phyloP scores from a whole-genome alignment of 2,888 invertebrate genomes.

The Strigamia transsilvanica region DNA sequence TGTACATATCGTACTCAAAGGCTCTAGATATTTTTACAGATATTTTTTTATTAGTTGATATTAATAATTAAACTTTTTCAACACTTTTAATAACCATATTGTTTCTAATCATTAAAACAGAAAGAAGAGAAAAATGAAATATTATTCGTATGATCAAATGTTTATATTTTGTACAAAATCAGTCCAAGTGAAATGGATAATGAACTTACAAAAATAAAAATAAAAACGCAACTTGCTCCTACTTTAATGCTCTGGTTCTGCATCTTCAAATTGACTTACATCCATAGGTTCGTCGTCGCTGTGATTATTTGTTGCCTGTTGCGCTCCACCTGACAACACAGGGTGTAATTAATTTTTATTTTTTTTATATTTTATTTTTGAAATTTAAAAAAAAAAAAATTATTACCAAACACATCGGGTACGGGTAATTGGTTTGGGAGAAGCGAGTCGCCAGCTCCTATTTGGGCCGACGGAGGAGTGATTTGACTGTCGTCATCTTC shows the following conservation, averaged over 20 bases:
- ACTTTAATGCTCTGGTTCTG: constrained; percentile 53
- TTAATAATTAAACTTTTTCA: background rate
- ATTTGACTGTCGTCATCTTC: constrained; percentile 46
- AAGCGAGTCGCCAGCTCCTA: constrained; percentile 23
- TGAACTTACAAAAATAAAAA: background rate
- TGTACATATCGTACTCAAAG: constrained; percentile 1
- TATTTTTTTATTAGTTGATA: background rate
- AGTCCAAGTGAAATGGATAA: background rate
- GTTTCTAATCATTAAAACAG: too few relatives aligned
- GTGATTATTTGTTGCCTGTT: background rate
- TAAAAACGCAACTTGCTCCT: background rate
- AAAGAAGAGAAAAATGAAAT: too few relatives aligned
- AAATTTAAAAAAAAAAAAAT: too few relatives aligned
- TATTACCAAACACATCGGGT: background rate
- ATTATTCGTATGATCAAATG: background rate
- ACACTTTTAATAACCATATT: background rate
- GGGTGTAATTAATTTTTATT: background rate
- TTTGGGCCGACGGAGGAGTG: background rate
- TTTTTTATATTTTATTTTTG: background rate
- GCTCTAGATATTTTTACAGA: background rate
- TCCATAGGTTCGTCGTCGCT: constrained; percentile 59
- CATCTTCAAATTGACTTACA: constrained; percentile 58
- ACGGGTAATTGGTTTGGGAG: background rate
- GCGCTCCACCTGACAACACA: background rate
- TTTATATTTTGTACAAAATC: background rate